Evolutionary conservation across 2,888 invertebrate species (phyloP).

Genomic region (Drosophila ustulata): DNA sequence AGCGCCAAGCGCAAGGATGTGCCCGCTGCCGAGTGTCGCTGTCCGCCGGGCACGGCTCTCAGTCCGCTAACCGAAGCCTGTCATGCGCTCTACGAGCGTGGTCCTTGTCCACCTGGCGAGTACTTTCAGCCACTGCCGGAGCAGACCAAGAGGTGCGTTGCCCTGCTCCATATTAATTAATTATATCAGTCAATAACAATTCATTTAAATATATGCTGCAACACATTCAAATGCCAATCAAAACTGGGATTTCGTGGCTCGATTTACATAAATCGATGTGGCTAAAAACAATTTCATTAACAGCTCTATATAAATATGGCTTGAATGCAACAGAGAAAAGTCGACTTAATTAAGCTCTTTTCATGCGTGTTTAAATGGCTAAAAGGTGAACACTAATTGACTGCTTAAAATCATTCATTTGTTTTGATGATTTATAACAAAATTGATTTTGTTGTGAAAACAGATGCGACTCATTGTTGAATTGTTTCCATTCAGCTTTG

Average conservation of each 20-base stretch:
- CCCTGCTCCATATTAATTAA: not conserved
- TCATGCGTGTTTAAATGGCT: not conserved
- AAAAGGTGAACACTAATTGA: not conserved
- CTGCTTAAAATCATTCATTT: not conserved
- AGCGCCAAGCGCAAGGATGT: slow-evolving; percentile 83
- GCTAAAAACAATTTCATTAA: not conserved
- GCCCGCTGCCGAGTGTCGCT: slow-evolving; percentile 91
- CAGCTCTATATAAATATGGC: not conserved
- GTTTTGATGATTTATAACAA: not conserved
- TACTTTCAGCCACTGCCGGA: slow-evolving; percentile 90
- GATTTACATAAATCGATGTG: not conserved
- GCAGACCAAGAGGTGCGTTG: slow-evolving; percentile 63
- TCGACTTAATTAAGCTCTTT: not conserved
- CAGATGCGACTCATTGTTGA: not conserved
- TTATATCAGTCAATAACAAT: not conserved
- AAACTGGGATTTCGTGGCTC: not conserved
- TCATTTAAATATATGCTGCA: not conserved
- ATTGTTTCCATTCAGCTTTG: not conserved
- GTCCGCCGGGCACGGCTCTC: slow-evolving; percentile 92
- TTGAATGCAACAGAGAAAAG: not conserved
- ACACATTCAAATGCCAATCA: not conserved
- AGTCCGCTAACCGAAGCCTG: slow-evolving; percentile 89
- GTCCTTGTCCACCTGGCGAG: slow-evolving; percentile 90
- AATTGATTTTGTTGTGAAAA: too few species aligned
- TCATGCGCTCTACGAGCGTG: slow-evolving; percentile 90